A percentile compares a stretch with the other conserved stretches of the same genome.
phyloP scores from a whole-genome alignment of 2,797 vertebrate genomes.

The Phrynocephalus forsythii region DNA sequence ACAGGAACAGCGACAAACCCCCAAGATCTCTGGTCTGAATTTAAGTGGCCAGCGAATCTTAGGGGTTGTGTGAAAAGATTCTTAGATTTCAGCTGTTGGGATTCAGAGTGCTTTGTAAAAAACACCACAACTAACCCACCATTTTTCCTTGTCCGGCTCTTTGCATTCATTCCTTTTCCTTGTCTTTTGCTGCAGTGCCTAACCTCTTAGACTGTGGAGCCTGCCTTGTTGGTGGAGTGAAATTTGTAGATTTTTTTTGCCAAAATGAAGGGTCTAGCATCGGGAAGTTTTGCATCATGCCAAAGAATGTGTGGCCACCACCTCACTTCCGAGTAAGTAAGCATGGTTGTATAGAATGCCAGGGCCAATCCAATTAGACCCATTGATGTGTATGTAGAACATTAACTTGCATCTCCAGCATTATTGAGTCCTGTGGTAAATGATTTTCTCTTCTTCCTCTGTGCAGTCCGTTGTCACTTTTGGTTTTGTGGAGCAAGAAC shows the following conservation, averaged over 20 bases:
- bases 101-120: not conserved
- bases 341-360: not conserved
- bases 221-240: constrained; percentile 90
- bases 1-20: too few species aligned
- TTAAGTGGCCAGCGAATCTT: too few species aligned
- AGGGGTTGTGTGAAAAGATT: too few species aligned
- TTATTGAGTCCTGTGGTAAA: not conserved
- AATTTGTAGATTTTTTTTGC: constrained; percentile 81
- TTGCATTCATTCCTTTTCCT: not conserved
- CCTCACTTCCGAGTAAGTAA: constrained; percentile 82
- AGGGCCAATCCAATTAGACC: not conserved
- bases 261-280: constrained; percentile 85
- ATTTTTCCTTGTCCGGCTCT: not conserved
- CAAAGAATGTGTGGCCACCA: constrained; percentile 84
- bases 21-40: too few species aligned
- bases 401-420: not conserved
- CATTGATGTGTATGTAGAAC: not conserved
- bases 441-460: not conserved
- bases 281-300: constrained; percentile 89
- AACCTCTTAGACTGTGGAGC: constrained; percentile 86
- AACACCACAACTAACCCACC: too few species aligned
- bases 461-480: constrained; percentile 77
- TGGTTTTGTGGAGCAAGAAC: constrained; percentile 83
- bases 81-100: not conserved
- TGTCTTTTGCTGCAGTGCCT: constrained; percentile 81